Evolutionary conservation across 2,888 invertebrate species (phyloP).

Genomic region (Carterocephalus palaemon): DNA sequence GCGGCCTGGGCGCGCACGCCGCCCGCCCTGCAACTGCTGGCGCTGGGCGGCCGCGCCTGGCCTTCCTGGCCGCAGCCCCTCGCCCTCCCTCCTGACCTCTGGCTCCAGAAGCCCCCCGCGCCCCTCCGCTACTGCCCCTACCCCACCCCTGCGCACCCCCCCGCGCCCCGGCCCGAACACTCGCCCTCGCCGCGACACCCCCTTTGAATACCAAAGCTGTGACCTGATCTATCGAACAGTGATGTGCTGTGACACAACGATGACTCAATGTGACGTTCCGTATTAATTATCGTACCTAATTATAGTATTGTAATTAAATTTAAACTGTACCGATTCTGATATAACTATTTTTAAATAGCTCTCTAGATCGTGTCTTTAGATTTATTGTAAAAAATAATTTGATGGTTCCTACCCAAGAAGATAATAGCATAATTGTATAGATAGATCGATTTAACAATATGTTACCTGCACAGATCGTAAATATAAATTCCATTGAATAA

Average conservation of each 20-base stretch:
- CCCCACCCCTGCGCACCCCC: slow-evolving; percentile 72
- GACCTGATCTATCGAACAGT: slow-evolving; percentile 18
- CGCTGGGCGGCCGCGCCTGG: slow-evolving; percentile 85
- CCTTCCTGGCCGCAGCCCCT: slow-evolving; percentile 93
- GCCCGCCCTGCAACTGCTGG: slow-evolving; percentile 64
- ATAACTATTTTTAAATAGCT: slow-evolving; percentile 44
- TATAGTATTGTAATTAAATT: slow-evolving; percentile 24
- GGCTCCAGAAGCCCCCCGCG: slow-evolving; percentile 91
- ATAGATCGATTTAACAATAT: slow-evolving; percentile 52
- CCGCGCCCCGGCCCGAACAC: slow-evolving; percentile 53
- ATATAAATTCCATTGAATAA: slow-evolving; percentile 13
- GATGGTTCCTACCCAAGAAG: slow-evolving; percentile 73
- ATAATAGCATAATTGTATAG: slow-evolving; percentile 56
- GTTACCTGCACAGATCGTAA: slow-evolving; percentile 53
- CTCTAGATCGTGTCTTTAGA: slow-evolving; percentile 45
- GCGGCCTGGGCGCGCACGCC: slow-evolving; percentile 76
- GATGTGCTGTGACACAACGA: slow-evolving; percentile 46
- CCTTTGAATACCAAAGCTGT: slow-evolving; percentile 47
- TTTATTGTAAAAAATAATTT: slow-evolving; percentile 47
- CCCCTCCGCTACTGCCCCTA: slow-evolving; percentile 81
- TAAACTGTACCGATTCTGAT: slow-evolving; percentile 42
- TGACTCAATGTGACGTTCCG: slow-evolving; percentile 11
- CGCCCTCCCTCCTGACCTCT: slow-evolving; percentile 91
- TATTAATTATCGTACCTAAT: slow-evolving; percentile 24
- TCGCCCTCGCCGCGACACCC: slow-evolving; percentile 63